Evolutionary conservation across 1,140 invertebrate genomes (phyloP).

Genomic region (Bombus fervidus): DNA sequence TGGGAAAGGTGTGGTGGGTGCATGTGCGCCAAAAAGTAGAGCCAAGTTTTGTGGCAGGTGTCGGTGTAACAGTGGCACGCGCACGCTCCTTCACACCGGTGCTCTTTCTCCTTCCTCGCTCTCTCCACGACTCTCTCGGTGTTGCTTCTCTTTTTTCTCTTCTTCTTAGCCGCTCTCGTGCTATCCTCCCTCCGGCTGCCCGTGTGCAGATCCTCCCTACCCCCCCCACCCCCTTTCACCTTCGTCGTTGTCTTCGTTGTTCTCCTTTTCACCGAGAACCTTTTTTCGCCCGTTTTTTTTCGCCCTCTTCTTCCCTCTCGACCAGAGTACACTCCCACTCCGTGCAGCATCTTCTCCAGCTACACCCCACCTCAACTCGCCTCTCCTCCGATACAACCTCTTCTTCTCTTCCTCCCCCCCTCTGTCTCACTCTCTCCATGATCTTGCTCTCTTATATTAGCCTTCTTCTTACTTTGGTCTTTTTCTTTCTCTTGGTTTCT

Average conservation of each 20-base stretch:
- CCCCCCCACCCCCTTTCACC: slow-evolving; percentile 38
- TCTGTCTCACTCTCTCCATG: neutral
- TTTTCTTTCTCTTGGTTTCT: neutral
- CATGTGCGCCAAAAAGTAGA: slow-evolving; percentile 69
- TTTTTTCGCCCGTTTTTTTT: slow-evolving; percentile 33
- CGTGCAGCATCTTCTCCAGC: slow-evolving; percentile 37
- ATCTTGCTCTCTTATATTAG: slow-evolving; percentile 3
- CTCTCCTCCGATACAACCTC: slow-evolving; percentile 33
- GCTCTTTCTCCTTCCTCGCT: slow-evolving; percentile 46
- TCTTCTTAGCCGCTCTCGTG: neutral
- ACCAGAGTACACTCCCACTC: neutral
- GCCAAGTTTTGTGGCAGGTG: slow-evolving; percentile 72
- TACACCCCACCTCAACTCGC: neutral
- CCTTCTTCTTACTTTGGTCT: neutral
- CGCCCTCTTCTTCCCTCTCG: slow-evolving; percentile 24
- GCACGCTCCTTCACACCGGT: slow-evolving; percentile 68
- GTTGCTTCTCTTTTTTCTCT: neutral
- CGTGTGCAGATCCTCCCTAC: slow-evolving; percentile 14
- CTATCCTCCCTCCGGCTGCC: slow-evolving; percentile 36
- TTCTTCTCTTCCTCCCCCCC: neutral
- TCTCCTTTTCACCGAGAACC: slow-evolving; percentile 53
- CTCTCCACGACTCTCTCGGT: slow-evolving; percentile 17
- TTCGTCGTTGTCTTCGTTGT: slow-evolving; percentile 55
- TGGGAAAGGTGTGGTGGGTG: slow-evolving; percentile 56
- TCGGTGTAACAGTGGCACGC: slow-evolving; percentile 70